Evolutionary conservation across 2,797 vertebrate genomes (phyloP).

Genomic region (Propithecus deckenii): DNA sequence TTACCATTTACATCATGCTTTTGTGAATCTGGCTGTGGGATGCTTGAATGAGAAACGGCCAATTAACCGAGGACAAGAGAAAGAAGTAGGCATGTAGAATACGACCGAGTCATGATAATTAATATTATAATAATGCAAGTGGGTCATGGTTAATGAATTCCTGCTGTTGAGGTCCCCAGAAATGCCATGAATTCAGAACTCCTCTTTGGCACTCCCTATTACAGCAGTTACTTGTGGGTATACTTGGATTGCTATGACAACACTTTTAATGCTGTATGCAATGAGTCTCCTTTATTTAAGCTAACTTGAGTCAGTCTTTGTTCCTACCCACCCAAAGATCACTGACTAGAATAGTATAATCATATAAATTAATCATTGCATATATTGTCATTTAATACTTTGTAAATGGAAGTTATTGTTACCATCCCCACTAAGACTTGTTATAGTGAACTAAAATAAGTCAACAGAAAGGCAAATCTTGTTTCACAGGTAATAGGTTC

Average conservation of each 20-base stretch:
- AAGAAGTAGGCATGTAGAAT: not conserved
- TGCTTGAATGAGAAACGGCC: not conserved
- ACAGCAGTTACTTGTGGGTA: not conserved
- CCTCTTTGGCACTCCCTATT: not conserved
- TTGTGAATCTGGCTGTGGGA: not conserved
- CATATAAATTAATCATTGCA: not conserved
- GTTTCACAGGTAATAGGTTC: not conserved
- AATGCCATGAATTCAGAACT: not conserved
- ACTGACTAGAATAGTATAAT: not conserved
- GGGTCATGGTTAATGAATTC: not conserved
- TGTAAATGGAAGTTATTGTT: not conserved
- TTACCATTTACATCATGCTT: not conserved
- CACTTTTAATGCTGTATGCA: not conserved
- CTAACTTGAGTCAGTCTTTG: conserved; percentile 17
- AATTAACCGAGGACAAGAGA: not conserved
- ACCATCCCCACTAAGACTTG: not conserved
- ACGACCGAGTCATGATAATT: not conserved
- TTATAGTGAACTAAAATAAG: not conserved
- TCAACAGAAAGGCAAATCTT: conserved; percentile 17
- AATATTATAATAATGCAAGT: not conserved
- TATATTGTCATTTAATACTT: not conserved
- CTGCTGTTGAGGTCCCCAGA: not conserved
- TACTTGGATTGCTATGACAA: not conserved
- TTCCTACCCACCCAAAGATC: conserved; percentile 7
- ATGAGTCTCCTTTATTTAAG: not conserved